A percentile compares a stretch with the other conserved stretches of the same genome.
These are phyloP conservation scores for Cosmopolites sordidus DNA, from an alignment of 2,888 invertebrate species.

Conservation along the genomic window DNA sequence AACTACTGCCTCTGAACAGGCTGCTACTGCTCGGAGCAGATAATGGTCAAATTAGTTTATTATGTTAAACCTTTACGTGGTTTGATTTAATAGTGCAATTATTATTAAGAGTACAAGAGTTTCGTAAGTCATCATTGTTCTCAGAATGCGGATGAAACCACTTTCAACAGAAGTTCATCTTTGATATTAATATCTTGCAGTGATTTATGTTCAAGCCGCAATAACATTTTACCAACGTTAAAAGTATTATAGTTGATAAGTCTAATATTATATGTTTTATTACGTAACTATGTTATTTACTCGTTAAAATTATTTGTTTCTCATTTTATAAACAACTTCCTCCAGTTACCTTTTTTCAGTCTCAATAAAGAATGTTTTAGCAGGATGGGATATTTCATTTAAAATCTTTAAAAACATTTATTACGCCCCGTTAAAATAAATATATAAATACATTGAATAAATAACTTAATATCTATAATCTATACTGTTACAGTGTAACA, in stretches of 20 bases:
- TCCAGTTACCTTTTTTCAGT: neutral
- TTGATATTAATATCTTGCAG: no score
- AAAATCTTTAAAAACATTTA: no score
- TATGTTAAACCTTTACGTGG: slow-evolving; percentile 57
- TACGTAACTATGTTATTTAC: neutral
- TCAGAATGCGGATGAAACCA: no score
- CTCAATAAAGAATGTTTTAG: neutral
- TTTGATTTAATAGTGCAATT: neutral
- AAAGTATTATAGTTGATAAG: slow-evolving; percentile 12
- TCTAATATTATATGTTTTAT: neutral
- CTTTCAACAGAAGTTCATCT: no score
- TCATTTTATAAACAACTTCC: slow-evolving; percentile 5
- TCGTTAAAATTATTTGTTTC: slow-evolving; percentile 2
- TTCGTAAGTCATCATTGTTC: no score
- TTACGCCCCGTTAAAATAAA: no score
- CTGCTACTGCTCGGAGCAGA: slow-evolving; percentile 88
- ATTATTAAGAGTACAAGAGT: no score
- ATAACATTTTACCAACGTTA: neutral
- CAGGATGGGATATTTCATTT: neutral
- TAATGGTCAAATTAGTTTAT: slow-evolving; percentile 76
- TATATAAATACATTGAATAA: no score
- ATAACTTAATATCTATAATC: no score
- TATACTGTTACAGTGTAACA: no score
- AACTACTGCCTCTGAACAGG: slow-evolving; percentile 84
- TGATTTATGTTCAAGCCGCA: no score